A percentile compares a stretch with the other conserved stretches of the same genome.
phyloP scores from a whole-genome alignment of 2,113 vertebrate species.

The Cricetomys ansorgei region DNA sequence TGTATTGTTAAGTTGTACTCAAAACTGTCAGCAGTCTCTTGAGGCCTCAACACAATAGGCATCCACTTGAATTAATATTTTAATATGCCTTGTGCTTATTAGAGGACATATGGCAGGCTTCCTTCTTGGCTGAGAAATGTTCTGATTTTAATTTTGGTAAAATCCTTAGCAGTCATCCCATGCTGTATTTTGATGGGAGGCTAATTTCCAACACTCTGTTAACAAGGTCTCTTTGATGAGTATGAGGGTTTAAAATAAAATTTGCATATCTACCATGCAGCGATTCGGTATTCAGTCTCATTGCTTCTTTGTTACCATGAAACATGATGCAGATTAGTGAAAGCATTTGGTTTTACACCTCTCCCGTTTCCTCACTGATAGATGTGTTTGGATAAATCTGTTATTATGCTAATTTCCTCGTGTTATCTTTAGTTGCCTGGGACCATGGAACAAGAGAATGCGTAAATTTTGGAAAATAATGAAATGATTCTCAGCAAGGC shows the following conservation, averaged over 20 bases:
- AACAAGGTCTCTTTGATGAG: constrained; percentile 2
- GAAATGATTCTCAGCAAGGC: constrained; percentile 39
- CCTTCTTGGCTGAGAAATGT: not conserved
- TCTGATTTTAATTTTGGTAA: constrained; percentile 68
- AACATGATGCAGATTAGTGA: constrained; percentile 58
- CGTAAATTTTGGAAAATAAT: constrained; percentile 59
- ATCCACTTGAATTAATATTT: constrained; percentile 52
- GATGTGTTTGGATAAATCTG: constrained; percentile 48
- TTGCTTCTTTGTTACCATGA: constrained; percentile 62
- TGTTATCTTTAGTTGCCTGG: constrained; percentile 54
- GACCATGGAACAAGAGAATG: constrained; percentile 44
- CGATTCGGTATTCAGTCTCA: constrained; percentile 34
- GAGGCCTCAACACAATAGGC: not conserved
- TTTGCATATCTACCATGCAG: constrained; percentile 12
- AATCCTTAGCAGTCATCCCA: constrained; percentile 32
- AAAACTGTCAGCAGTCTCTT: not conserved
- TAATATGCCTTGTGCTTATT: constrained; percentile 45
- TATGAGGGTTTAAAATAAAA: constrained; percentile 35
- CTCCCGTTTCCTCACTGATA: constrained; percentile 13
- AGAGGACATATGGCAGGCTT: constrained; percentile 50
- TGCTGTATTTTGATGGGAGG: constrained; percentile 48
- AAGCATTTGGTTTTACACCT: constrained; percentile 54
- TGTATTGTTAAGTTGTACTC: constrained; percentile 58
- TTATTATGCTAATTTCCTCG: constrained; percentile 58
- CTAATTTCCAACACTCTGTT: not conserved